Conservation (phyloP, 2,888 invertebrate species). For the Dilophus febrilis region DNA sequence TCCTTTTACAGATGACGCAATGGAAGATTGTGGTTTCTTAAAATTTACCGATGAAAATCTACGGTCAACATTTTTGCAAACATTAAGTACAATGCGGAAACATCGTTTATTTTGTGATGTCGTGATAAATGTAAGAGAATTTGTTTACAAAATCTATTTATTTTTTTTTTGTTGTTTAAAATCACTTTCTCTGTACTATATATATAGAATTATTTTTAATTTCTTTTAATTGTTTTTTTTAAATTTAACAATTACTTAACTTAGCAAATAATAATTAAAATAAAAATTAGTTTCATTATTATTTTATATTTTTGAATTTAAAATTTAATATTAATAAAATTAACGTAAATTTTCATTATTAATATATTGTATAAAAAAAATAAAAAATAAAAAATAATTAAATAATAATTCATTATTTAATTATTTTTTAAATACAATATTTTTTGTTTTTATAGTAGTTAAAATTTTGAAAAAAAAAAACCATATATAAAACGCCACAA, state of each 20-base stretch:
- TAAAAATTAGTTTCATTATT: background rate
- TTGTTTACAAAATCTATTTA: conserved; percentile 1
- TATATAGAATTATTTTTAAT: too few relatives aligned
- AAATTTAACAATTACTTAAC: background rate
- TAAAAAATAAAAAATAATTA: too few relatives aligned
- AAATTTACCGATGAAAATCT: conserved; percentile 39
- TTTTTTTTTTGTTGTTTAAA: conserved; percentile 5
- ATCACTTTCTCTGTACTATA: too few relatives aligned
- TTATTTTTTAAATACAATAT: too few relatives aligned
- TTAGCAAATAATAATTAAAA: too few relatives aligned
- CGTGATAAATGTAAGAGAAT: conserved; percentile 51
- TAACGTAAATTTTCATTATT: too few relatives aligned
- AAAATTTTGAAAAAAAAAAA: too few relatives aligned
- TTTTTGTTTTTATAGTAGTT: too few relatives aligned
- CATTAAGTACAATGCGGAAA: conserved; percentile 63
- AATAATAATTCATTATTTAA: too few relatives aligned
- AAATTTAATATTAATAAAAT: too few relatives aligned
- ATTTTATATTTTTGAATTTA: background rate
- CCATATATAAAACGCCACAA: too few relatives aligned
- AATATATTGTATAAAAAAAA: too few relatives aligned
- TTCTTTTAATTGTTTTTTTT: background rate
- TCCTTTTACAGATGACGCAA: conserved; percentile 14
- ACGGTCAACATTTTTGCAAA: conserved; percentile 42
- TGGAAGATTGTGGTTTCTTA: conserved; percentile 25
- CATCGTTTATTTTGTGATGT: conserved; percentile 78